Evolutionary conservation across 2,888 invertebrate genomes (phyloP).

Genomic region (Notocelia uddmanniana): DNA sequence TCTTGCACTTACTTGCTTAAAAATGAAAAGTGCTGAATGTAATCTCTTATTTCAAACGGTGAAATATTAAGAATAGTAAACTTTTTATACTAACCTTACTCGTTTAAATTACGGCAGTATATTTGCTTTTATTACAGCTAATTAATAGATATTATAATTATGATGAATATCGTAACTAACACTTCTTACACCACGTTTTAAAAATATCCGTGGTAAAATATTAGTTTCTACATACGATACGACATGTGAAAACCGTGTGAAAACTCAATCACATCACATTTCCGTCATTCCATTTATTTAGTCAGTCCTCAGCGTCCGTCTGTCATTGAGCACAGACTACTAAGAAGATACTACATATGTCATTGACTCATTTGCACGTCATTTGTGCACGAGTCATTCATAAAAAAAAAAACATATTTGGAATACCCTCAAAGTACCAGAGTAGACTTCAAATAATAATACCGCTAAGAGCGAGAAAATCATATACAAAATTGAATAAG

Average conservation of each 20-base stretch:
- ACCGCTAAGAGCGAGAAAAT: not conserved
- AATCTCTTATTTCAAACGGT: constrained; percentile 14
- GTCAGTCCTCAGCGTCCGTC: no score
- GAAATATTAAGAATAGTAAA: constrained; percentile 13
- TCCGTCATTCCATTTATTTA: not conserved
- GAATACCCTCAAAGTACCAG: no score
- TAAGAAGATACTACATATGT: no score
- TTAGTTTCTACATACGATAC: not conserved
- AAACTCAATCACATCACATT: not conserved
- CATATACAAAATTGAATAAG: no score
- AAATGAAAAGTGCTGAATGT: not conserved
- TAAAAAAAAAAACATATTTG: no score
- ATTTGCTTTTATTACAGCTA: not conserved
- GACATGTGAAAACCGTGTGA: not conserved
- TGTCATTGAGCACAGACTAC: no score
- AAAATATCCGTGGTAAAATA: not conserved
- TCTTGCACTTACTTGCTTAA: not conserved
- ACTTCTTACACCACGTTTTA: not conserved
- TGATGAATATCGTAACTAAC: not conserved
- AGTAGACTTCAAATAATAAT: not conserved
- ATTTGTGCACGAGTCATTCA: no score
- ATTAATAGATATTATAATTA: not conserved
- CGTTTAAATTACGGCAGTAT: not conserved
- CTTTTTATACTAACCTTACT: constrained; percentile 35
- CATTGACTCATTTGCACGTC: no score